Evolutionary conservation across 2,113 vertebrate genomes (phyloP), one percentile per base, ranked within the genome.

Genomic region (Puffinus mauretanicus): DNA sequence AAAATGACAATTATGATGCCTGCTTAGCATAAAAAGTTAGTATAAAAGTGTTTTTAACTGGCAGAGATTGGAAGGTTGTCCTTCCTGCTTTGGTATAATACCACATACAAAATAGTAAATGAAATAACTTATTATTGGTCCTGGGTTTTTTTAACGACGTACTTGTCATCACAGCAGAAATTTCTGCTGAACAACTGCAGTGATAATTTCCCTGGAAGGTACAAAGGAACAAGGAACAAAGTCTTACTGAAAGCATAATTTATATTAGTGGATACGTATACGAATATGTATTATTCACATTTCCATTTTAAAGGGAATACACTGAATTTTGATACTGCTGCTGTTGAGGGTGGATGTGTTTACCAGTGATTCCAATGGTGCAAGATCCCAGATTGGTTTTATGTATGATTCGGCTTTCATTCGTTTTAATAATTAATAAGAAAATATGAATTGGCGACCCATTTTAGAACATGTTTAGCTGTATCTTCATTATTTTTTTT

Each of bases 231-330:
- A 10, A 42, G 44, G 10, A 54, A 34, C 9, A 18, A 42, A 54
- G 27, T 79, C 2, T 60, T 38, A 13, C 7, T 30, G 18, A 42
- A 94, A 64, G 11, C 2, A 2, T 52, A 6, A 4, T 36, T 72
- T 54, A 1, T 67, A 2, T 36, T 55, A 9, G 52, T 51, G 22
- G 11, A 16, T 67, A 25, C 2, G 2, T 64, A 32, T 8, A 9
- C 0, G 0, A 19, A 29, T 66, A 8, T 0, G 0, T 29, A 6
- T 51, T 60, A 20, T 3, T 62, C 7, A 16, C 5, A 2, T 60
- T 79, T n/a, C 5, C 3, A 0, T 36, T 66, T 49, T 13, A 38
- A 51, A 64, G 20, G 16, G 17, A 55, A 16, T 67, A 34, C 10
- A 11, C 7, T 70, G 60, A 11, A 6, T 38, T 90, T 60, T 58